Evolutionary conservation across 1,140 invertebrate species (phyloP).

Genomic region (Penaeus vannamei): DNA sequence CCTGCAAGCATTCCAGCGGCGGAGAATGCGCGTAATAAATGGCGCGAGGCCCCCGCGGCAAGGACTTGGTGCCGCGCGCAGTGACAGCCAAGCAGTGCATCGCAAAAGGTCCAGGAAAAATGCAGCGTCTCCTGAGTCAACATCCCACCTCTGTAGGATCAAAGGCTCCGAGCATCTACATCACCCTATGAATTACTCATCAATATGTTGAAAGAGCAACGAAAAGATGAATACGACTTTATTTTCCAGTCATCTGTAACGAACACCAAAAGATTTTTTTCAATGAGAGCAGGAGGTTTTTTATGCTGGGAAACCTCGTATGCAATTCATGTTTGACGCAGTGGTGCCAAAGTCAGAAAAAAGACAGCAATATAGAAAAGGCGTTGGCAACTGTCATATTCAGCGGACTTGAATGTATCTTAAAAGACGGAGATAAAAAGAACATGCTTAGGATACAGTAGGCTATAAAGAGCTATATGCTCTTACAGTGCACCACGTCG

Average conservation of each 20-base stretch:
- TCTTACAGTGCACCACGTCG: too few species aligned
- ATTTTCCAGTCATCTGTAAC: conserved; percentile 60
- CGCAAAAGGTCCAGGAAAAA: too few species aligned
- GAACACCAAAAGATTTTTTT: conserved; percentile 51
- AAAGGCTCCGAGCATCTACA: not conserved
- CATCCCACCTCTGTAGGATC: not conserved
- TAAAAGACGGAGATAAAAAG: too few species aligned
- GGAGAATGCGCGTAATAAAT: too few species aligned
- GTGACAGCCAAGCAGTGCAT: too few species aligned
- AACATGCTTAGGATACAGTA: too few species aligned
- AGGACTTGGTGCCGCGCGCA: too few species aligned
- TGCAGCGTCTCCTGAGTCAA: too few species aligned
- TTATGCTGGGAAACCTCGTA: conserved; percentile 21
- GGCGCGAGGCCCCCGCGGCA: too few species aligned
- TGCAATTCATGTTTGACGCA: conserved; percentile 36
- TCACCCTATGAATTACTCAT: conserved; percentile 45
- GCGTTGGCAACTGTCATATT: not conserved
- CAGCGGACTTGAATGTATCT: not conserved
- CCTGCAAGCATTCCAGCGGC: too few species aligned
- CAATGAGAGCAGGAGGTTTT: conserved; percentile 26
- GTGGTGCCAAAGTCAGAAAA: conserved; percentile 9
- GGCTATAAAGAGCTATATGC: too few species aligned
- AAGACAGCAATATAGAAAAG: not conserved
- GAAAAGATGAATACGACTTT: conserved; percentile 42
- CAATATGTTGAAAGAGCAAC: conserved; percentile 62